A percentile compares a stretch with the other conserved stretches of the same genome.
phyloP scores from a whole-genome alignment of 2,113 vertebrate genomes.

The Corythornis vintsioides region DNA sequence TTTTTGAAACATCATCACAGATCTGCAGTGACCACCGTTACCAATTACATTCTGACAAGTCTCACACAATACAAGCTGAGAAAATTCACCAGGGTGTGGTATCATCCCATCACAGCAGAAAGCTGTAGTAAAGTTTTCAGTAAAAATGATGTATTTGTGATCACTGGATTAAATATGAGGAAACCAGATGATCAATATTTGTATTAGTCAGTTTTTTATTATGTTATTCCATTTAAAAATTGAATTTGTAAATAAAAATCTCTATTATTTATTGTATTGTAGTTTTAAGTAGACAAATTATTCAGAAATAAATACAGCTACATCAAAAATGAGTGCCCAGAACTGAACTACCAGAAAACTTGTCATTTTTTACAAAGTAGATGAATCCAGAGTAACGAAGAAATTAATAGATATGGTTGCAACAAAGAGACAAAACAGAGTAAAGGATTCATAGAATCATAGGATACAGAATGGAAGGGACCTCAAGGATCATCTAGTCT shows the following conservation, averaged over 20 bases:
- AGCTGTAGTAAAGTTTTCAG: background rate
- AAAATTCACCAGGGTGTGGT: background rate
- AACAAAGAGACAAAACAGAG: background rate
- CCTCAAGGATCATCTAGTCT: background rate
- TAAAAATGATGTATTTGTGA: background rate
- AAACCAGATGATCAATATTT: background rate
- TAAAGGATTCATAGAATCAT: background rate
- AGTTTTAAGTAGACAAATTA: background rate
- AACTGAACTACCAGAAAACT: background rate
- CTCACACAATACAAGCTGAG: background rate
- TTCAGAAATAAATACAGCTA: background rate
- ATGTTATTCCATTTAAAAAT: background rate
- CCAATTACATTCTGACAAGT: background rate
- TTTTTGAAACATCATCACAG: background rate
- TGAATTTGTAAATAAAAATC: background rate
- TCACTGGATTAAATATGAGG: background rate
- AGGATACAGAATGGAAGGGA: background rate
- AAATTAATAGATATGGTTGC: background rate
- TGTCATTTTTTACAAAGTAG: background rate
- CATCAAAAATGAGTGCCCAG: background rate
- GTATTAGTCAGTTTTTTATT: background rate
- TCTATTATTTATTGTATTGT: background rate
- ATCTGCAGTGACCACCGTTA: background rate
- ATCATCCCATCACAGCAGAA: background rate
- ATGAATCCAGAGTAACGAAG: background rate